Percentiles rank a stretch among this genome's conserved stretches.
phyloP scores from a whole-genome alignment of 2,888 invertebrate species.

The Steinernema hermaphroditum region DNA sequence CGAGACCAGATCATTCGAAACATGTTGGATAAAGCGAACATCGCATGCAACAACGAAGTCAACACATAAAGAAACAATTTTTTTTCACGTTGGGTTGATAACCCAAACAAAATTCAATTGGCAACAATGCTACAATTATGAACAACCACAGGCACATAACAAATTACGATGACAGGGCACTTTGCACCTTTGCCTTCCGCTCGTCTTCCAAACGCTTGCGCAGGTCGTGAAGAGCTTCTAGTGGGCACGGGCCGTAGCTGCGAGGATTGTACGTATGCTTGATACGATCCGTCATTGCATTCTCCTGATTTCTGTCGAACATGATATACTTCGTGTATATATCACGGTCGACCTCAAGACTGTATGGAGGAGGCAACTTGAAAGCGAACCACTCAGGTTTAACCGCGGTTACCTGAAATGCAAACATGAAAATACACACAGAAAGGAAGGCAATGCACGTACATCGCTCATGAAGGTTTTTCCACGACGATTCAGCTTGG shows the following conservation, averaged over 20 bases:
- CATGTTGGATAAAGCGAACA: too few species aligned
- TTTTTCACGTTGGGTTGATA: too few species aligned
- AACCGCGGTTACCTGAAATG: background rate
- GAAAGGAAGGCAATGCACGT: background rate
- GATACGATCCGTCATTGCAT: background rate
- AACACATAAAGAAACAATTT: too few species aligned
- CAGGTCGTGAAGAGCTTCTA: background rate
- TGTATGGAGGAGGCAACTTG: conserved; percentile 1
- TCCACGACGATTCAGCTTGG: conserved; percentile 3
- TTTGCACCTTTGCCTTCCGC: background rate
- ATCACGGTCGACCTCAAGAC: background rate
- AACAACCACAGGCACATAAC: too few species aligned
- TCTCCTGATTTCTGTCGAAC: background rate
- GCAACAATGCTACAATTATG: too few species aligned
- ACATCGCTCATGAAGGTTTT: conserved; percentile 10
- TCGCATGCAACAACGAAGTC: too few species aligned
- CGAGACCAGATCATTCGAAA: too few species aligned
- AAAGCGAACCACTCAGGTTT: conserved; percentile 1
- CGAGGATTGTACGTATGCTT: background rate
- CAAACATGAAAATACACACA: background rate
- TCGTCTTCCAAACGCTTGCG: conserved; percentile 1
- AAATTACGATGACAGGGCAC: too few species aligned
- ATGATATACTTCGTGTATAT: background rate
- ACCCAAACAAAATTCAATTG: too few species aligned
- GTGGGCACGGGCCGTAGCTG: background rate